Evolutionary conservation across 1,140 invertebrate species (phyloP).

Genomic region (Harpegnathos saltator): DNA sequence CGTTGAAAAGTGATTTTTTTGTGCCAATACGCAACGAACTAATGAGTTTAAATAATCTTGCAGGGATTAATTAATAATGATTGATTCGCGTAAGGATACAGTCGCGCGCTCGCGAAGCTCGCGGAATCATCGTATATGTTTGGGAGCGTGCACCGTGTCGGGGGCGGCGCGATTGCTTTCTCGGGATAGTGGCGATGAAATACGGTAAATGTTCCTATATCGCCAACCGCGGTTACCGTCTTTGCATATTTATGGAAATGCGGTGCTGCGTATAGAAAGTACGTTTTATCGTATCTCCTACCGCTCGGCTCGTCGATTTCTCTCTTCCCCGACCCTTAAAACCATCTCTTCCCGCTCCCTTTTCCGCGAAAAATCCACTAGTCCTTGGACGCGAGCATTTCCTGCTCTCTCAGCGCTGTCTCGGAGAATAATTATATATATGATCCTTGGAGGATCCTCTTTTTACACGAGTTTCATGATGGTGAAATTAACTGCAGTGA

Average conservation of each 20-base stretch:
- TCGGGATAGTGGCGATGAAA: constrained; percentile 48
- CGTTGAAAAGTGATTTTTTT: too few species aligned
- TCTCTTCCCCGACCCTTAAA: not conserved
- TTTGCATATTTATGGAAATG: constrained; percentile 61
- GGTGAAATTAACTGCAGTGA: too few species aligned
- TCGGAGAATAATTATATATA: not conserved
- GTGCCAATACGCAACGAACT: too few species aligned
- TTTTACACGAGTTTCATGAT: constrained; percentile 14
- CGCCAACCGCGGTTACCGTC: constrained; percentile 47
- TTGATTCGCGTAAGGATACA: not conserved
- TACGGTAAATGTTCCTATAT: constrained; percentile 54
- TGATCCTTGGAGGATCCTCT: not conserved
- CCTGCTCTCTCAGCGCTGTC: not conserved
- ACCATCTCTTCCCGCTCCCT: not conserved
- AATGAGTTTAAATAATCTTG: too few species aligned
- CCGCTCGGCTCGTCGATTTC: constrained; percentile 27
- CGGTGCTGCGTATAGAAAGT: constrained; percentile 52
- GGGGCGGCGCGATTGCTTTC: constrained; percentile 28
- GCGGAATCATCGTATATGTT: not conserved
- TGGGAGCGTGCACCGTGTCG: constrained; percentile 18
- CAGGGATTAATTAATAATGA: constrained; percentile 16
- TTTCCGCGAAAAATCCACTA: constrained; percentile 37
- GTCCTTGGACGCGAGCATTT: not conserved
- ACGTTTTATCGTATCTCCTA: constrained; percentile 60
- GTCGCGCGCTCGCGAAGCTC: not conserved